Percentiles rank a stretch among this genome's conserved stretches.
Conservation (phyloP, 2,113 vertebrate genomes). For the Bucco capensis region DNA sequence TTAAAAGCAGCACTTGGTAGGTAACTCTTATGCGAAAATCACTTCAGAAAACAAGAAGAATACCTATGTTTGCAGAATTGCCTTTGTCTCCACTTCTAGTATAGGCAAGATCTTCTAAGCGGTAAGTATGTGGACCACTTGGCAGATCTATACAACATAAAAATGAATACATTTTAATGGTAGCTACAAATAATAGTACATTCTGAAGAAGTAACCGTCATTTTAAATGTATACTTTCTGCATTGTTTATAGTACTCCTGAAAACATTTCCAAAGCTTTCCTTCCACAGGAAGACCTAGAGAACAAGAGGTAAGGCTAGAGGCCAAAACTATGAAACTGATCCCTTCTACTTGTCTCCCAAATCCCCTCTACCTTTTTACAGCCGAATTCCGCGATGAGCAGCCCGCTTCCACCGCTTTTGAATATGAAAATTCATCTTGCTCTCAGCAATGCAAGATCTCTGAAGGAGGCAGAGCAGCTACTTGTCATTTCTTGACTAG, state of each 20-base stretch:
- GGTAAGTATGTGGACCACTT: constrained; percentile 76
- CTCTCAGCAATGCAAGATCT: not conserved
- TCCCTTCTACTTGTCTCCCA: not conserved
- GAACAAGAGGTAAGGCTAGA: not conserved
- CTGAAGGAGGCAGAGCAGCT: not conserved
- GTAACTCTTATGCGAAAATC: not conserved
- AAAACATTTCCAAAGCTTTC: not conserved
- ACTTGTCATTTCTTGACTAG: not conserved
- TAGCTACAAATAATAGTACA: not conserved
- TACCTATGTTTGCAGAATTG: constrained; percentile 84
- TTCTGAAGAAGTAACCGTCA: not conserved
- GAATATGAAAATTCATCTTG: not conserved
- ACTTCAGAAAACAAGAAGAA: not conserved
- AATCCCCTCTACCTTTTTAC: not conserved
- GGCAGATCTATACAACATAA: constrained; percentile 75
- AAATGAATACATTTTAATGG: not conserved
- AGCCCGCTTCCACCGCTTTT: not conserved
- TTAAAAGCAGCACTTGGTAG: not conserved
- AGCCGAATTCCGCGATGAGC: not conserved
- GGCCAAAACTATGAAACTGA: not conserved
- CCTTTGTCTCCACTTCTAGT: constrained; percentile 87
- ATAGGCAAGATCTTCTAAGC: constrained; percentile 84
- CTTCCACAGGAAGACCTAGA: not conserved
- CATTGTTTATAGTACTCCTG: not conserved
- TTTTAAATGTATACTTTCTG: not conserved